phyloP scores from a whole-genome alignment of 2,888 invertebrate species.

The Mythimna albipuncta region DNA sequence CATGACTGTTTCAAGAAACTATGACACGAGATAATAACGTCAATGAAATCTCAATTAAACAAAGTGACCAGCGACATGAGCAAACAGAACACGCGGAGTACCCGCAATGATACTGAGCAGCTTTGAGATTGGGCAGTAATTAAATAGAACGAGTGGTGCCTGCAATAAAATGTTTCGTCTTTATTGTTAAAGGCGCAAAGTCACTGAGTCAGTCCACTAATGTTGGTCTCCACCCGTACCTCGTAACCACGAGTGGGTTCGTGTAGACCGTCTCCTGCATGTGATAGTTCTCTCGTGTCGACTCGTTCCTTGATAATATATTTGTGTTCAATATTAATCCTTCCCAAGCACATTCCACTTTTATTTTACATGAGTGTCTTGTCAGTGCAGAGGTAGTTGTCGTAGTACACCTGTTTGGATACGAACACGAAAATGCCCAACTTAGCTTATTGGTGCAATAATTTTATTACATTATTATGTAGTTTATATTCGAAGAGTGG shows the following conservation, averaged over 20 bases:
- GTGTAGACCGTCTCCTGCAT: conserved; percentile 10
- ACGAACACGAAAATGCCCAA: conserved; percentile 7
- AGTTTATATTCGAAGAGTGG: conserved; percentile 1
- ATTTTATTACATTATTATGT: not conserved
- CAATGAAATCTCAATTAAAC: conserved; percentile 1
- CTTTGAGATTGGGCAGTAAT: not conserved
- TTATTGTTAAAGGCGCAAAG: not conserved
- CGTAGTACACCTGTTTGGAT: conserved; percentile 37
- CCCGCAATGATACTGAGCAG: not conserved
- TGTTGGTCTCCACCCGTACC: not conserved
- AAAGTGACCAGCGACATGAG: not conserved
- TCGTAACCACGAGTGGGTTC: not conserved
- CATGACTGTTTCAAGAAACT: conserved; percentile 42
- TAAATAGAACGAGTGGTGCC: not conserved
- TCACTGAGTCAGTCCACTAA: not conserved
- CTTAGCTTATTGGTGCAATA: conserved; percentile 4
- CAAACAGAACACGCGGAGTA: not conserved
- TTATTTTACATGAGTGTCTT: conserved; percentile 37
- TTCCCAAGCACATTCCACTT: conserved; percentile 40
- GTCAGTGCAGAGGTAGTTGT: conserved; percentile 35
- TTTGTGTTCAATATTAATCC: conserved; percentile 54
- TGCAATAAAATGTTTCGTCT: not conserved
- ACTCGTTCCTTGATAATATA: conserved; percentile 52
- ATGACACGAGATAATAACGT: conserved; percentile 44
- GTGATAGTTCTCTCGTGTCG: conserved; percentile 46